Percentiles rank a stretch among this genome's conserved stretches.
These are phyloP conservation scores for Antheraea yamamai DNA, from an alignment of 2,888 invertebrate genomes.

Conservation along the genomic window DNA sequence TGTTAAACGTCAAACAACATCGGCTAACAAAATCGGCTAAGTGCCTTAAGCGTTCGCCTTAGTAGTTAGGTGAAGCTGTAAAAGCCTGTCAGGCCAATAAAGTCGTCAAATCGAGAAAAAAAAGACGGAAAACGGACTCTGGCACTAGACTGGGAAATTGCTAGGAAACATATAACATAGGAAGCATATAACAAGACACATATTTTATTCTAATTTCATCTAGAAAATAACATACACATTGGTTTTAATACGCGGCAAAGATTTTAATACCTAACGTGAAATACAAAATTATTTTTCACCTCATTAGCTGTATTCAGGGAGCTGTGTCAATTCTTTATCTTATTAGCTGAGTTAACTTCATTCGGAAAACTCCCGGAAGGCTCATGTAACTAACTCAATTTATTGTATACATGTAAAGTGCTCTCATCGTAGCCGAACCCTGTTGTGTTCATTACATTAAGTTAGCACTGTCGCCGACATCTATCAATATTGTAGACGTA, in stretches of 20 bases:
- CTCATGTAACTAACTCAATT: conserved; percentile 31
- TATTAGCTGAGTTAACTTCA: conserved; percentile 6
- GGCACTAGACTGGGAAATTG: too few relatives aligned
- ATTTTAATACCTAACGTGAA: background rate
- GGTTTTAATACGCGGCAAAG: background rate
- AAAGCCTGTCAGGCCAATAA: too few relatives aligned
- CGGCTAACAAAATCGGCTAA: too few relatives aligned
- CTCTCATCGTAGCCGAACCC: conserved; percentile 30
- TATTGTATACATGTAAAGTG: conserved; percentile 26
- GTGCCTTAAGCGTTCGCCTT: too few relatives aligned
- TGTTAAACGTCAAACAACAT: too few relatives aligned
- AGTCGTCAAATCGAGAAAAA: too few relatives aligned
- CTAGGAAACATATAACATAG: too few relatives aligned
- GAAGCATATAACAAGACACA: too few relatives aligned
- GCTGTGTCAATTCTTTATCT: background rate
- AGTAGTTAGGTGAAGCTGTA: too few relatives aligned
- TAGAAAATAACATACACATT: background rate
- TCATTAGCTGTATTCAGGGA: background rate
- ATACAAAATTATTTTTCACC: background rate
- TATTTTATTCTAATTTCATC: background rate
- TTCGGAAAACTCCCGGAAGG: conserved; percentile 12
- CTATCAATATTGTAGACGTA: background rate
- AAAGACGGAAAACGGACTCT: too few relatives aligned
- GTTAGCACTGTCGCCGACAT: background rate
- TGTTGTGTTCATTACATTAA: conserved; percentile 37